These are phyloP conservation scores for Cancer borealis DNA, from an alignment of 2,888 invertebrate species.

Conservation along the genomic window DNA sequence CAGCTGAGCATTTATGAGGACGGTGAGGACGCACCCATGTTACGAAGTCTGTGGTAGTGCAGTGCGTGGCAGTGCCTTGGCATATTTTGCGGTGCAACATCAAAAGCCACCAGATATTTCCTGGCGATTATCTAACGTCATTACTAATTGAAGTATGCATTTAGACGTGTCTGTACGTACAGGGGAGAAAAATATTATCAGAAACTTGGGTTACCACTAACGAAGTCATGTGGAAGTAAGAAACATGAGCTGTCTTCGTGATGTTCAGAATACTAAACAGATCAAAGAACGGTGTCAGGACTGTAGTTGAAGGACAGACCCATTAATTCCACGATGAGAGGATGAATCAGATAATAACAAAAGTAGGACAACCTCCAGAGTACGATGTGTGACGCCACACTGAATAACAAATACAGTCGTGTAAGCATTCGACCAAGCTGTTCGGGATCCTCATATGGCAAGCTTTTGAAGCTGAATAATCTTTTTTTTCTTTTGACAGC, in stretches of 20 bases:
- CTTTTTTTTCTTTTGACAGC: neutral
- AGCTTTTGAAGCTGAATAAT: neutral
- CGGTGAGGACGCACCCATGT: neutral
- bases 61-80: neutral
- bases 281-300: neutral
- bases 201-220: neutral
- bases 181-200: neutral
- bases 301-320: neutral
- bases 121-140: neutral
- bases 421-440: neutral
- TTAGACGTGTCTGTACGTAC: neutral
- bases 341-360: neutral
- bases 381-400: neutral
- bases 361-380: neutral
- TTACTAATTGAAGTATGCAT: neutral
- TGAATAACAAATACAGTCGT: neutral
- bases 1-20: neutral
- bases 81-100: neutral
- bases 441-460: neutral
- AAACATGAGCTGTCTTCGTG: neutral
- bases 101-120: neutral
- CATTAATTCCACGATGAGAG: neutral
- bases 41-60: neutral
- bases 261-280: neutral
- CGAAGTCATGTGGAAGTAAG: neutral